These are phyloP conservation scores for Gallinago stenura DNA, from an alignment of 2,797 vertebrate genomes.

Conservation along the genomic window DNA sequence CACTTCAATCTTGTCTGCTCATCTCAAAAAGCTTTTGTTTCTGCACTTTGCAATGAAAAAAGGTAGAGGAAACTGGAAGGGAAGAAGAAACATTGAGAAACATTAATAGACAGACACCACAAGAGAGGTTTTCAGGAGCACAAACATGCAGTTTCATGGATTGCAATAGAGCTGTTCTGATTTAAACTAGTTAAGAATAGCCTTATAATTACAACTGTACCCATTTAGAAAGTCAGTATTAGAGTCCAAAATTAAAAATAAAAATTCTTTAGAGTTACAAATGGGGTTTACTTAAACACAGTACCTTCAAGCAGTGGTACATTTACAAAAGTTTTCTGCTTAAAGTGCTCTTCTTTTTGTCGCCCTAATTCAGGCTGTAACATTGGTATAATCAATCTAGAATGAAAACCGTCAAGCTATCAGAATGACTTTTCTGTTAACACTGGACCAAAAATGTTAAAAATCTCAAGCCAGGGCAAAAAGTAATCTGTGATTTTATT, in stretches of 20 bases:
- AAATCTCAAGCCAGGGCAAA: background rate
- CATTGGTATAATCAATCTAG: background rate
- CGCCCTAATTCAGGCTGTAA: background rate
- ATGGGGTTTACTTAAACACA: background rate
- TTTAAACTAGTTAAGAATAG: background rate
- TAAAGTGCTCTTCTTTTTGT: background rate
- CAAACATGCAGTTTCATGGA: background rate
- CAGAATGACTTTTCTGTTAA: background rate
- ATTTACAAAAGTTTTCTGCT: background rate
- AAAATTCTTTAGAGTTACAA: background rate
- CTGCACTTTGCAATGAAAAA: background rate
- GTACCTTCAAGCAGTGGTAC: background rate
- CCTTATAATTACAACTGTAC: background rate
- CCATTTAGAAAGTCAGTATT: background rate
- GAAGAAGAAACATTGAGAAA: background rate
- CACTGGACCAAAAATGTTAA: background rate
- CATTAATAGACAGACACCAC: background rate
- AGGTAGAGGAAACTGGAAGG: background rate
- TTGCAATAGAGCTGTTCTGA: background rate
- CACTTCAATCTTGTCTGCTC: background rate
- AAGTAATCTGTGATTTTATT: background rate
- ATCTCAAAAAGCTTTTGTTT: slow-evolving; percentile 11
- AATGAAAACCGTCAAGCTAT: background rate
- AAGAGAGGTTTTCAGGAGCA: background rate
- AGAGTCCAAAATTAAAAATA: background rate